Evolutionary conservation across 2,888 invertebrate genomes (phyloP).

Genomic region (Gymnosoma rotundatum): DNA sequence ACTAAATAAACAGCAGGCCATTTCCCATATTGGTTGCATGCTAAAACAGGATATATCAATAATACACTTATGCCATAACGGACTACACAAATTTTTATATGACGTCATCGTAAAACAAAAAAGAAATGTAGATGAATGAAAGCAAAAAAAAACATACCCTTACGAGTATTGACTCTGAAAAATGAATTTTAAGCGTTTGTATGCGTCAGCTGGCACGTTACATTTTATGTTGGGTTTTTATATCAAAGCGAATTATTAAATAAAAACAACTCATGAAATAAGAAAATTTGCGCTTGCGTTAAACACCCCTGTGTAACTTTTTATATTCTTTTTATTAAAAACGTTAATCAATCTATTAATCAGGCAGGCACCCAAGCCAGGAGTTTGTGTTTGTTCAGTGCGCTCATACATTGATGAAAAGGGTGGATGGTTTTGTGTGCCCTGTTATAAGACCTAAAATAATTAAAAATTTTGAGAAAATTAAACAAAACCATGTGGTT

Average conservation of each 20-base stretch:
- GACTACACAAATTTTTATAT: constrained; percentile 28
- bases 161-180: constrained; percentile 6
- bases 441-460: constrained; percentile 15
- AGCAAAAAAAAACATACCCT: constrained; percentile 56
- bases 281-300: constrained; percentile 59
- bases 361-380: constrained; percentile 42
- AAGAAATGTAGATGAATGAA: constrained; percentile 15
- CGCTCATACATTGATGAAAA: neutral
- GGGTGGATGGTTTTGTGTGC: constrained; percentile 35
- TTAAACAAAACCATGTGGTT: constrained; percentile 23
- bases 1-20: constrained; percentile 65
- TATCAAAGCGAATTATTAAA: constrained; percentile 28
- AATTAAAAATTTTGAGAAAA: constrained; percentile 32
- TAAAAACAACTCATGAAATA: neutral
- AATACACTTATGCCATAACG: constrained; percentile 25
- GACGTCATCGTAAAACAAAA: constrained; percentile 50
- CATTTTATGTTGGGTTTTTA: constrained; percentile 30
- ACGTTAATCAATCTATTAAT: constrained; percentile 62
- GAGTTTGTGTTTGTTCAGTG: neutral
- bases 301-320: constrained; percentile 44
- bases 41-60: constrained; percentile 61
- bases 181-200: constrained; percentile 14
- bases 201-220: constrained; percentile 60
- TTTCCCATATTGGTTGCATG: constrained; percentile 53
- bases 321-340: constrained; percentile 2